Base-by-base conservation (phyloP, 2,888 invertebrate species). In the Endomychus coccineus region DNA sequence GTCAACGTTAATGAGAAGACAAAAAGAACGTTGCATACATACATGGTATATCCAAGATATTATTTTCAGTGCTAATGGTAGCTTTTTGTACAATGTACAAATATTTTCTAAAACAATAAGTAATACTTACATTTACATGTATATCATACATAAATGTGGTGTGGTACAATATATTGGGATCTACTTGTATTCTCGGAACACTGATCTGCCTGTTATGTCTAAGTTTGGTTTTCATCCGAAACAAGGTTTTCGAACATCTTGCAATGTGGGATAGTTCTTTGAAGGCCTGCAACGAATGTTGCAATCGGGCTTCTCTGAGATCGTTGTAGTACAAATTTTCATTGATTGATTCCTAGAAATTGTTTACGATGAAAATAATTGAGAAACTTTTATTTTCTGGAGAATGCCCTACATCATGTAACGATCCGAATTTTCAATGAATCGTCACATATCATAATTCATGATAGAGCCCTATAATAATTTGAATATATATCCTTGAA, bases 261-360 rank as follows among this genome's bases (percentile, higher is more conserved):
- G 65, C 62, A 17, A 69, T 50, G 22, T 59, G 65, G 38, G 60
- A 59, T 19, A 70, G 43, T 36, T 68, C 59, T 10, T 51, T 46
- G 19, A 68, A 45, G 4, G 66, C 66, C 4, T 63, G 55, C 27
- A 70, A 52, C 0, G 65, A 54, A 4, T 57, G 46, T 1, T 54
- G 45, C 7, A 71, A 50, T 32, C 55, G 55, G 3, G 64, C 46
- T 28, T 67, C 58, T 25, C 56, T 52, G 34, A 70, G 52, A 9
- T 42, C 51, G 5, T 50, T 48, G 34, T 68, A 64, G 6, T 64
- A 53, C 2, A 58, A 43, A 16, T 51, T 51, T 42, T 71, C 71
- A 12, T 50, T 39, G 3, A 51, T 36, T 2, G 49, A 36, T 21
- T 68, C 64, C 51, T 60, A n/a, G 12, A n/a, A 30, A 28, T 3